These are phyloP conservation scores for Drosophila kikkawai DNA, from an alignment of 1,140 invertebrate genomes.

Conservation along the genomic window DNA sequence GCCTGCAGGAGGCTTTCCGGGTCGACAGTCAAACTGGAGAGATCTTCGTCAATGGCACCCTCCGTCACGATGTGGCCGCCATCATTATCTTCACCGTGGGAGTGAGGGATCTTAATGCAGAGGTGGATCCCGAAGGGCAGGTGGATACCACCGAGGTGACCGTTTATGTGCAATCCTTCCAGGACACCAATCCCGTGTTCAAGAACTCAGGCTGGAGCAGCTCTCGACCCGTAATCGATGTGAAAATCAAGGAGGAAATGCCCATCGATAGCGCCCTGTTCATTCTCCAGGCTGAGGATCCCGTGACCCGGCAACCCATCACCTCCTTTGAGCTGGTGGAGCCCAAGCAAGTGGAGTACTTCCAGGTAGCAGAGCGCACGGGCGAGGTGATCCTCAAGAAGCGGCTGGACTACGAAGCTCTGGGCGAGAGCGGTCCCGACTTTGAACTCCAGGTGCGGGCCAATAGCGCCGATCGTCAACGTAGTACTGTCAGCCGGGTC, in stretches of 20 bases:
- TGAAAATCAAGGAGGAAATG: conserved; percentile 91
- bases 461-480: conserved; percentile 88
- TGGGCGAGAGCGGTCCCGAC: conserved; percentile 86
- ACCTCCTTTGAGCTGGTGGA: conserved; percentile 87
- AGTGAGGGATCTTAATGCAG: conserved; percentile 90
- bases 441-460: conserved; percentile 91
- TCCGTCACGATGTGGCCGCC: conserved; percentile 93
- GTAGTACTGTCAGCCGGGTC: conserved; percentile 88
- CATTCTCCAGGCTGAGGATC: conserved; percentile 91
- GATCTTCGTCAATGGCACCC: conserved; percentile 89
- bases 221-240: conserved; percentile 88
- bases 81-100: conserved; percentile 92
- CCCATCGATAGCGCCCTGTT: conserved; percentile 91
- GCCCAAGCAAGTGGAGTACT: conserved; percentile 71
- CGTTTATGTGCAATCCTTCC: conserved; percentile 92
- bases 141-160: conserved; percentile 89
- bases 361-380: conserved; percentile 88
- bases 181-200: conserved; percentile 92
- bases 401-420: conserved; percentile 90
- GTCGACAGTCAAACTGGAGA: conserved; percentile 90
- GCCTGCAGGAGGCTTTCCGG: conserved; percentile 89
- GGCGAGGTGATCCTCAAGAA: conserved; percentile 90
- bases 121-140: conserved; percentile 89
- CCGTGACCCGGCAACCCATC: conserved; percentile 88
- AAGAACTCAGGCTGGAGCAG: conserved; percentile 89